Evolutionary conservation across 1,140 invertebrate genomes (phyloP).

Genomic region (Zelostemma sp.): DNA sequence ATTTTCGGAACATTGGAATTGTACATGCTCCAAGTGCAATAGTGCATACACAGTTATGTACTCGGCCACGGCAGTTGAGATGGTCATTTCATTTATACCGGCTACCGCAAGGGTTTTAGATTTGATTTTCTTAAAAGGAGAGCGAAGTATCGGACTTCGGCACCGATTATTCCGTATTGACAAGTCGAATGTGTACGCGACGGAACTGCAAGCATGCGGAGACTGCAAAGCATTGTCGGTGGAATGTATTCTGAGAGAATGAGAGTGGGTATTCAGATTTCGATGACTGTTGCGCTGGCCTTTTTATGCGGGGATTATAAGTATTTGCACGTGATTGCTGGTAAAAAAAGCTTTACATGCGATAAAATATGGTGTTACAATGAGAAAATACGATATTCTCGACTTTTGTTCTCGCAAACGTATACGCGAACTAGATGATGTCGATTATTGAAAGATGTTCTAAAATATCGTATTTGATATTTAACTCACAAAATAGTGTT

Average conservation of each 20-base stretch:
- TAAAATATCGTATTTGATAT: too few species aligned
- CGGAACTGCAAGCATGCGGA: constrained; percentile 12
- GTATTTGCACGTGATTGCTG: too few species aligned
- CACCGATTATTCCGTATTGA: constrained; percentile 8
- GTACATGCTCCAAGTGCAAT: constrained; percentile 38
- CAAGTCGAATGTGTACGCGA: constrained; percentile 4
- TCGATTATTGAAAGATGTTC: too few species aligned
- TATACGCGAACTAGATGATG: too few species aligned
- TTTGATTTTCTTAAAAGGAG: constrained; percentile 54
- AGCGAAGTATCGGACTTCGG: constrained; percentile 29
- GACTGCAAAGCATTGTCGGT: constrained; percentile 3
- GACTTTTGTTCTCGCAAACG: too few species aligned
- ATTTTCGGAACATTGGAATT: constrained; percentile 41
- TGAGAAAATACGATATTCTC: too few species aligned
- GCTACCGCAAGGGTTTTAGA: constrained; percentile 45
- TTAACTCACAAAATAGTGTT: too few species aligned
- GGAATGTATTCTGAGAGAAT: background rate
- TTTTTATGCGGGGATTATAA: too few species aligned
- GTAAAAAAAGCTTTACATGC: too few species aligned
- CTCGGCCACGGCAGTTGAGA: constrained; percentile 12
- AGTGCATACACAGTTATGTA: constrained; percentile 40
- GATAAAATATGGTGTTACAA: too few species aligned
- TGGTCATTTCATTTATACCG: constrained; percentile 45
- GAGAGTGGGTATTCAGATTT: too few species aligned
- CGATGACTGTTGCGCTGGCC: too few species aligned